Evolutionary conservation across 1,140 invertebrate species (phyloP), one percentile per base, ranked within the genome.

Genomic region (Formica exsecta): DNA sequence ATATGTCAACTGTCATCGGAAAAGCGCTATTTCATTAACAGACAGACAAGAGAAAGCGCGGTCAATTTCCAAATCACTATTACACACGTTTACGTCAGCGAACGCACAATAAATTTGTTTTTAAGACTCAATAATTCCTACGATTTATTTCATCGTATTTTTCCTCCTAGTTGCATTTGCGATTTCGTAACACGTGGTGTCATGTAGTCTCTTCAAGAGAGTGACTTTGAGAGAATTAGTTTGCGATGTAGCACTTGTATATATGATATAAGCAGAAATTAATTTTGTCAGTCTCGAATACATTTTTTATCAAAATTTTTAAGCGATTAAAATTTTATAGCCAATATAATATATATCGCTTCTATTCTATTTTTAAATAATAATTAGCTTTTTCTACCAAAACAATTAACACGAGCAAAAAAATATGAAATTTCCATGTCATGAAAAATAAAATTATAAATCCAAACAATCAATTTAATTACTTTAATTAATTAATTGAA

Each of bases 31-130:
- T 57, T 44, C 16, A 61, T 81, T 71, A 73, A 38, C 16, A 22
- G 44, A 59, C 25, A 29, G 19, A 57, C 65, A 13, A 71, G 77
- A 81, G 77, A 81, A 71, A 71, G 79, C 51, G 66, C 36, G 19
- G n/a, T 11, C 36, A 81, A 71, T 81, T 73, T 59, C 36, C 38
- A 71, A 59, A 81, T 71, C 66, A 25, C 19, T 61, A 81, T 81
- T 71, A 81, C 22, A 59, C 11, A n/a, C 68, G 4, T 81, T 81
- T 73, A 71, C 36, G n/a, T 44, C 32, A 73, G 11, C 22, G 5
- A 36, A 25, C 7, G 62, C 13, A 22, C 51, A 16, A 81, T 59
- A 44, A 73, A 81, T 81, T 71, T 62, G 36, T 11, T 44, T 81
- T 59, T 19, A n/a, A 38, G 13, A 7, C 1, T 13, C 19, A 13